Evolutionary conservation across 2,888 invertebrate species (phyloP).

Genomic region (Quadriops clusia): DNA sequence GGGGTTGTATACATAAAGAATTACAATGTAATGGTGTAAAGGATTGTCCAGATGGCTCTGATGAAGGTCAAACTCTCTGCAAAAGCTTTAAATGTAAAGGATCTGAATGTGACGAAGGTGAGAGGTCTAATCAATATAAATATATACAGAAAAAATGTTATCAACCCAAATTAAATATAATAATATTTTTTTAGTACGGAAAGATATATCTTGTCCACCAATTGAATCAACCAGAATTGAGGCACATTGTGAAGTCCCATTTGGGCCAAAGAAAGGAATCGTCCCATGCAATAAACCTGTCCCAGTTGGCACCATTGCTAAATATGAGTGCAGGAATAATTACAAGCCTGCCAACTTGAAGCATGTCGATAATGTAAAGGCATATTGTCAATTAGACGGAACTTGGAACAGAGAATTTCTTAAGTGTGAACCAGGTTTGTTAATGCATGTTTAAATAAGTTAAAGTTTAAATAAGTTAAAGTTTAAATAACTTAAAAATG

Average conservation of each 20-base stretch:
- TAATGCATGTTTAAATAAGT: constrained; percentile 2
- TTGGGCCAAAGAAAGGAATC: constrained; percentile 25
- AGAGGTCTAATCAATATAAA: too few species aligned
- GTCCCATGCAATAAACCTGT: constrained; percentile 27
- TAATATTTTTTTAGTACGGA: too few species aligned
- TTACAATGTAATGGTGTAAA: too few species aligned
- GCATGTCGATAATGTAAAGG: constrained; percentile 20
- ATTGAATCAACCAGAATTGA: constrained; percentile 19
- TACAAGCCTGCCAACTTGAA: constrained; percentile 25
- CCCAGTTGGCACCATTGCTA: constrained; percentile 28
- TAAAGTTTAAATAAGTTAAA: not conserved
- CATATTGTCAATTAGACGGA: constrained; percentile 33
- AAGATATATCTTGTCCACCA: constrained; percentile 20
- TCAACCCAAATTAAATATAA: too few species aligned
- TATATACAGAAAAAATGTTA: constrained; percentile 3
- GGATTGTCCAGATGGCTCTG: too few species aligned
- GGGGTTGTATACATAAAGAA: too few species aligned
- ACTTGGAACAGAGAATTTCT: constrained; percentile 33
- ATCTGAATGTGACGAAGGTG: constrained; percentile 13
- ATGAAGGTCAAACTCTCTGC: constrained; percentile 12
- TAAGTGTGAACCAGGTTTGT: constrained; percentile 30
- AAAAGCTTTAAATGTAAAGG: constrained; percentile 12
- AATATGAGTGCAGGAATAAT: constrained; percentile 30
- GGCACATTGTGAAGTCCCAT: constrained; percentile 24
- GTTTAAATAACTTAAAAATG: not conserved